Evolutionary conservation across 92 coral and sea anemone species (phyloP).

Genomic region (Hydrozoanthus gracilis): DNA sequence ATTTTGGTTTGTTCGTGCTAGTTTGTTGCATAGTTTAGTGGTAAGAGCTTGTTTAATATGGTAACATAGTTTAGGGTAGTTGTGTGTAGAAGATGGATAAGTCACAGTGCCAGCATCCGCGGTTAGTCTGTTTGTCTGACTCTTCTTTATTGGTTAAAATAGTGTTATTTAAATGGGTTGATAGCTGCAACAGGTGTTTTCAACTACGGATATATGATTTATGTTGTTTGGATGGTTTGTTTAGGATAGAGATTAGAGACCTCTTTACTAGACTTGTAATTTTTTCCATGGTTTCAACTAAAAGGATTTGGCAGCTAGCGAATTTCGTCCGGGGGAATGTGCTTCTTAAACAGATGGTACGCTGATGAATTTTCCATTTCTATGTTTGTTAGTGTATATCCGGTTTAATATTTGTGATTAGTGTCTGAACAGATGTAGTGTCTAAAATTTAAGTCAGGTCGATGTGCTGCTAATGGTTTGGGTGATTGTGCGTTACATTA

Average conservation of each 20-base stretch:
- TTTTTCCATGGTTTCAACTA: conserved; percentile 10
- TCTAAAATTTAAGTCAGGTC: background rate
- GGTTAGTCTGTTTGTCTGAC: background rate
- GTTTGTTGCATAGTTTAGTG: conserved; percentile 10
- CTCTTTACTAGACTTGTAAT: background rate
- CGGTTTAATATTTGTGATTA: background rate
- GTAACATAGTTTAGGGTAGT: conserved; percentile 8
- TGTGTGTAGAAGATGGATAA: background rate
- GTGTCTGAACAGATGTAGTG: background rate
- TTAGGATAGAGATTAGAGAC: conserved; percentile 20
- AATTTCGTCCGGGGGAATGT: background rate
- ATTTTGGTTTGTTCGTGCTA: no score
- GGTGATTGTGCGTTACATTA: background rate
- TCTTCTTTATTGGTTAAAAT: conserved; percentile 5
- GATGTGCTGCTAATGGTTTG: background rate
- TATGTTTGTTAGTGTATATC: background rate
- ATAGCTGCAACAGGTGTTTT: background rate
- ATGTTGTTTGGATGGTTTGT: background rate
- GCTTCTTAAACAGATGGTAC: conserved; percentile 17
- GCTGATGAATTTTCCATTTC: background rate
- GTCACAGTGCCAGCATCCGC: conserved; percentile 8
- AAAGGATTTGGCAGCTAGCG: conserved; percentile 8
- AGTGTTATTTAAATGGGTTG: background rate
- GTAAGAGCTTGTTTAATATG: background rate
- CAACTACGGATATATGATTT: background rate